These are phyloP conservation scores for Eucera pruinosa DNA, from an alignment of 2,888 invertebrate species.

Conservation along the genomic window DNA sequence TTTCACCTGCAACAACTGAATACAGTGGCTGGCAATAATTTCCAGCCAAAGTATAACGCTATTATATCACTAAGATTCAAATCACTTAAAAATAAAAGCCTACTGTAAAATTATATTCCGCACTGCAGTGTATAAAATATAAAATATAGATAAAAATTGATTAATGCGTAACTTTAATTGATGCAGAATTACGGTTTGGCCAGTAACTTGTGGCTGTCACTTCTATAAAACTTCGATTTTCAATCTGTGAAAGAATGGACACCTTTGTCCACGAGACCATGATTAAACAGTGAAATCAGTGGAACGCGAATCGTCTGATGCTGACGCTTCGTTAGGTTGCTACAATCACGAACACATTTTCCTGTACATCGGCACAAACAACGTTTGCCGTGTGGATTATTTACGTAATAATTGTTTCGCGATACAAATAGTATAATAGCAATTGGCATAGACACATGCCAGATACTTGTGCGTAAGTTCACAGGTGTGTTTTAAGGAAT, in stretches of 20 bases:
- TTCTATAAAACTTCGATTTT: too few species aligned
- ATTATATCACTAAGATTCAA: too few species aligned
- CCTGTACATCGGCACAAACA: slow-evolving; percentile 50
- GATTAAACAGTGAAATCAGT: background rate
- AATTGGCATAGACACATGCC: background rate
- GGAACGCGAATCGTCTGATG: slow-evolving; percentile 68
- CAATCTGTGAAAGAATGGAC: background rate
- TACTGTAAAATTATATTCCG: too few species aligned
- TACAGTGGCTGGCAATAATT: too few species aligned
- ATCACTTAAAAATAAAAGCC: too few species aligned
- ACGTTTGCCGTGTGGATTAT: slow-evolving; percentile 68
- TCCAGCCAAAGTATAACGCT: too few species aligned
- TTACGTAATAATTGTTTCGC: slow-evolving; percentile 9
- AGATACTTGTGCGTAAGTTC: slow-evolving; percentile 13
- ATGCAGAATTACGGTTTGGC: too few species aligned
- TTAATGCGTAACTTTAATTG: too few species aligned
- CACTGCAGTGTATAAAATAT: too few species aligned
- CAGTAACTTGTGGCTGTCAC: too few species aligned
- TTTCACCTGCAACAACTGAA: too few species aligned
- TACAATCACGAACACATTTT: slow-evolving; percentile 68
- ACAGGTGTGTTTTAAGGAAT: slow-evolving; percentile 21
- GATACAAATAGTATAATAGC: slow-evolving; percentile 2
- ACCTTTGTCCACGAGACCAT: background rate
- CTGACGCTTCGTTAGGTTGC: slow-evolving; percentile 81
- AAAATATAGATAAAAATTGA: too few species aligned